Evolutionary conservation across 2,888 invertebrate species (phyloP), one percentile per base, ranked within the genome.

Genomic region (Amphiduros pacificus): DNA sequence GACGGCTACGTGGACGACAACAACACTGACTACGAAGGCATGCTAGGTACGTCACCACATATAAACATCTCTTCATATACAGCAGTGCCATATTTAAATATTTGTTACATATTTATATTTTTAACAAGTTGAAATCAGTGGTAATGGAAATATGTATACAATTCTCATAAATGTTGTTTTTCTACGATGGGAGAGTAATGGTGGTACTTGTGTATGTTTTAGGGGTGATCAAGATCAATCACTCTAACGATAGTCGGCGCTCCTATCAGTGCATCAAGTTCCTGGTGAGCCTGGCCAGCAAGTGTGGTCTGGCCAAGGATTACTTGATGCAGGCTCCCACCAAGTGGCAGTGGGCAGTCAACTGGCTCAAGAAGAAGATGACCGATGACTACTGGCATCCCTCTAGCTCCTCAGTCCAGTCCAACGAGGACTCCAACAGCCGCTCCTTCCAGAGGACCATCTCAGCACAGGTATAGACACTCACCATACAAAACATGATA

Each of bases 181-280:
- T n/a, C n/a, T n/a, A n/a, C n/a, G n/a, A n/a, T n/a, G n/a, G n/a
- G n/a, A n/a, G n/a, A n/a, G n/a, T n/a, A n/a, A n/a, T n/a, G n/a
- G n/a, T n/a, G n/a, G n/a, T n/a, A n/a, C n/a, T n/a, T n/a, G n/a
- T n/a, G n/a, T n/a, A n/a, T n/a, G n/a, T 51, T 58, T 51, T 70
- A 80, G 78, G 73, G 65, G 77, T 83, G 31, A 81, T 83, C 51
- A 75, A 78, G 54, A 71, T 76, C 41, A 81, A 82, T 71, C 80
- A 82, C 64, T 72, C 73, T 54, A 76, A 72, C 53, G 84, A 85
- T 71, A 82, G 83, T 59, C 75, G 84, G 3, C 74, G 84, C 6
- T 83, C 84, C 1, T 85, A 85, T 71, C 82, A 84, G 72, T 83
- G 84, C 69, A 83, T 85, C 65, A 85, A 85, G 73, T 83, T 84